Base-by-base conservation (phyloP, 2,113 vertebrate species). In the Terrapene triunguis region DNA sequence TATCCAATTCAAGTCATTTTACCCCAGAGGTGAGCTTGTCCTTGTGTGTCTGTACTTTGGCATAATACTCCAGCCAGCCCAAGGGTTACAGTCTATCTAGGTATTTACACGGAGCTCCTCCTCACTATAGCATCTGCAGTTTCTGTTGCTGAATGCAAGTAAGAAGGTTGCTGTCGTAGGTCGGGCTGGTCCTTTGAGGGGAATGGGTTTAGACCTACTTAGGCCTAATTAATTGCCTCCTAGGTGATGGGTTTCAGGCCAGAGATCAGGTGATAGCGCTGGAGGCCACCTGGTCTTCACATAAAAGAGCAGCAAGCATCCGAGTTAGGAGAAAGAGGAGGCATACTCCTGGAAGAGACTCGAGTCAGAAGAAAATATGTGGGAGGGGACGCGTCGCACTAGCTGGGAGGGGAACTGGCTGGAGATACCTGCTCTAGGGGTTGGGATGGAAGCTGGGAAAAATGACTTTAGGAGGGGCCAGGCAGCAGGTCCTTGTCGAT, bases 371-470 rank as follows among this genome's bases (percentile, higher is more conserved):
- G 35, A 88, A 47, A 87, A 65, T 4, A 2, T 10, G 48, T 5
- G 7, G 54, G 89, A 76, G 78, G 76, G 42, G 81, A 59, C 87
- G 38, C 47, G 32, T 53, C 12, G 59, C 72, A 84, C 25, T 42
- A 69, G 51, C 59, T 29, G 35, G 80, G 44, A 82, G 87, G 84
- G 84, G 50, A 29, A 65, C 25, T 48, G 72, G 32, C 85, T 82
- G 84, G 79, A 80, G 91, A 93, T 65, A 82, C 82, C 88, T 94
- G 79, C 88, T 96, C 81, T 8, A 84, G 82, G 79, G 94, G 88
- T 65, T 92, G 90, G 50, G n/a, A 50, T 79, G 0, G 0, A 51
- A 4, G 27, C 82, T 74, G 82, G 79, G 55, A 82, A 76, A 44
- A 32, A 82, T 59, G n/a, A 83, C 59, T 83, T 74, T 22, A 44